These are phyloP conservation scores for Lucilia cuprina DNA, from an alignment of 1,140 invertebrate genomes.

Conservation along the genomic window DNA sequence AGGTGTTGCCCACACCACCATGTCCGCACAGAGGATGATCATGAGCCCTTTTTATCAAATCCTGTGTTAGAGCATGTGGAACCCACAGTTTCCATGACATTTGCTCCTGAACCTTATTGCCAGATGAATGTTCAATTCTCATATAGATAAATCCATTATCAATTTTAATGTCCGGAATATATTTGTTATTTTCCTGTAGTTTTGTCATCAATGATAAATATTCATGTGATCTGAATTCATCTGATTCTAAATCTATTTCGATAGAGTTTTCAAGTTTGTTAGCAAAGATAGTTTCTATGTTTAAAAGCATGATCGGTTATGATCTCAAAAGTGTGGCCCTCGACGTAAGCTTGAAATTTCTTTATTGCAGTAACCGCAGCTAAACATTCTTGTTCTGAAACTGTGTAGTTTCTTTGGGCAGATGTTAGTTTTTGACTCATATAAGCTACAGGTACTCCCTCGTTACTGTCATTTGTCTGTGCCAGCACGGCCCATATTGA, in stretches of 20 bases:
- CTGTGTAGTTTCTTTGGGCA: conserved; percentile 18
- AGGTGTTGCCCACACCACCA: background rate
- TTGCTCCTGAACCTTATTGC: background rate
- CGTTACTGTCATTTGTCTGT: no score
- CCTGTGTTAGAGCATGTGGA: background rate
- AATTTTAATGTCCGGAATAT: no score
- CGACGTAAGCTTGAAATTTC: no score
- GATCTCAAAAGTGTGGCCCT: no score
- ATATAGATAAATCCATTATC: background rate
- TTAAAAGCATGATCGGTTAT: no score
- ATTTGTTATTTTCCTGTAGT: no score
- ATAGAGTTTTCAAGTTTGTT: background rate
- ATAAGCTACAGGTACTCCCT: no score
- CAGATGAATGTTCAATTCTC: background rate
- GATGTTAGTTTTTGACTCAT: no score
- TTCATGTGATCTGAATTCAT: background rate
- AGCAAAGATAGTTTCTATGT: background rate
- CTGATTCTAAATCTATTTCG: conserved; percentile 16
- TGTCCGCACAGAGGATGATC: background rate
- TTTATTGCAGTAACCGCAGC: no score
- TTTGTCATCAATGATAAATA: background rate
- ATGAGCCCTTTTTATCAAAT: background rate
- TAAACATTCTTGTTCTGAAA: background rate
- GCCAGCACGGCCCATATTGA: background rate
- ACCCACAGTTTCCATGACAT: conserved; percentile 39